These are phyloP conservation scores for Benitochromis conjunctus DNA, from an alignment of 2,113 vertebrate species.

Conservation along the genomic window DNA sequence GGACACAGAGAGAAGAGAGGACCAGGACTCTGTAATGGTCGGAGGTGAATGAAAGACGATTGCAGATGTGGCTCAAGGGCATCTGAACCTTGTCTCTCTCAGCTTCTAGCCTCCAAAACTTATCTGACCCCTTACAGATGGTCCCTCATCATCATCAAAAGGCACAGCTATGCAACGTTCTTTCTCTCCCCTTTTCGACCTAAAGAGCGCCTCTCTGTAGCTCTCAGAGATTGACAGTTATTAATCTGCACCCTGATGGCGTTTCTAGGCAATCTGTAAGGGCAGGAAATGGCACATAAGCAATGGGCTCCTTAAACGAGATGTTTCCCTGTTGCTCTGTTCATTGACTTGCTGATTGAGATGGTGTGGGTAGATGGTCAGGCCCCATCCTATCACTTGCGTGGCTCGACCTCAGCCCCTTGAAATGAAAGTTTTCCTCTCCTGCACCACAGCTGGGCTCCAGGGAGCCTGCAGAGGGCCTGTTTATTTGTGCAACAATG, in stretches of 20 bases:
- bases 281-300: slow-evolving; percentile 44
- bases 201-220: neutral
- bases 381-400: slow-evolving; percentile 34
- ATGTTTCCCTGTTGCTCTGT: neutral
- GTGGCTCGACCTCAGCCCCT: slow-evolving; percentile 35
- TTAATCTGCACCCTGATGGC: slow-evolving; percentile 12
- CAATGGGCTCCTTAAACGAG: slow-evolving; percentile 25
- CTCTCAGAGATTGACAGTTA: slow-evolving; percentile 32
- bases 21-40: slow-evolving; percentile 53
- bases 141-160: slow-evolving; percentile 34
- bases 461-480: slow-evolving; percentile 51
- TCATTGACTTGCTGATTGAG: slow-evolving; percentile 48
- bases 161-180: neutral
- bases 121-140: slow-evolving; percentile 64
- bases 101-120: slow-evolving; percentile 48
- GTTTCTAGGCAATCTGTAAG: neutral
- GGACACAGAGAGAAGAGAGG: slow-evolving; percentile 51
- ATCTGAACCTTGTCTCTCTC: slow-evolving; percentile 52
- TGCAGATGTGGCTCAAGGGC: slow-evolving; percentile 67
- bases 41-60: slow-evolving; percentile 67
- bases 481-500: slow-evolving; percentile 73
- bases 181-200: slow-evolving; percentile 4
- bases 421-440: slow-evolving; percentile 67
- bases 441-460: slow-evolving; percentile 57
- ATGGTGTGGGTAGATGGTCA: slow-evolving; percentile 18